Evolutionary conservation across 2,797 vertebrate genomes (phyloP), one percentile per base, ranked within the genome.

Genomic region (Macropodus opercularis): DNA sequence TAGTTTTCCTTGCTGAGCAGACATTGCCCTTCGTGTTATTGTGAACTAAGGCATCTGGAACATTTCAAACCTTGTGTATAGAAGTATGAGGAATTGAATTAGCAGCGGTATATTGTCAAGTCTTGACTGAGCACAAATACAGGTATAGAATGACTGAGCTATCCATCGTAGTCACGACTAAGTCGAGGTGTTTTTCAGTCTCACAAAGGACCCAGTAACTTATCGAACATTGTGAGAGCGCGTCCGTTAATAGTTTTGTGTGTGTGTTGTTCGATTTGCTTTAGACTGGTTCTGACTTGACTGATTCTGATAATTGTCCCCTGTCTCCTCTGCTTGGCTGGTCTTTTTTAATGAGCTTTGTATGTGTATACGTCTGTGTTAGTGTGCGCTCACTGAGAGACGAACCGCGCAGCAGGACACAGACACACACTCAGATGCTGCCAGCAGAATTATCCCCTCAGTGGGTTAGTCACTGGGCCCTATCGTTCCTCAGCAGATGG

Each of bases 341-440:
- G 79, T 70, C 71, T 42, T 57, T 80, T 84, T 84, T 86, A 86
- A 87, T 69, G 72, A 80, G 77, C 39, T 46, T 36, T 36, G 56
- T 27, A 42, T 22, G 56, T 29, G 47, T 14, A 31, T 19, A 13
- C 27, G 29, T 41, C 6, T 29, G 15, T 49, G 52, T 34, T 17
- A 15, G 31, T 50, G 18, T 36, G 56, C 55, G 38, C 39, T 56
- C 51, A 14, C 21, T 0, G 13, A 59, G 61, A 53, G 69, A 63
- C 9, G 2, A 43, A 54, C 27, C 34, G 24, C 43, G 9, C 64
- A 74, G 66, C 82, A 65, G 75, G 69, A 75, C 4, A 17, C 63
- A 43, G 47, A 69, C 79, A 64, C 38, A 64, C 58, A n/a, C 64
- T 44, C 65, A 70, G 58, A 77, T 66, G 73, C 74, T 52, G 58